A percentile compares a stretch with the other conserved stretches of the same genome.
phyloP scores from a whole-genome alignment of 2,113 vertebrate genomes.

The Pontoporia blainvillei region DNA sequence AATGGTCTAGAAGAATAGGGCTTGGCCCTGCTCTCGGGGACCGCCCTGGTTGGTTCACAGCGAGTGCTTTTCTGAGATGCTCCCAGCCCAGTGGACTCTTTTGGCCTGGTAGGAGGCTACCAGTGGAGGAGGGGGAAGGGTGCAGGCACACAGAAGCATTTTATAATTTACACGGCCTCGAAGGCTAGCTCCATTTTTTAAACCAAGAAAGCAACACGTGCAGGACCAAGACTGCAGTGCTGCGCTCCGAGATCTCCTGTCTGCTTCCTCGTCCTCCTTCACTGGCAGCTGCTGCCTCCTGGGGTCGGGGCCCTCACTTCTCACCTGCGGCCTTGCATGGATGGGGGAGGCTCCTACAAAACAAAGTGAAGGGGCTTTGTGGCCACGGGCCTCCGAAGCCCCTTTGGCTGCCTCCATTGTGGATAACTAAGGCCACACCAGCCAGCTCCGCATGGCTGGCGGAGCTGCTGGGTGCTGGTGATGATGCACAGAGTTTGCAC shows the following conservation, averaged over 20 bases:
- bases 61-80: neutral
- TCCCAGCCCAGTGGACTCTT: neutral
- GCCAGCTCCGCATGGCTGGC: rapidly evolving
- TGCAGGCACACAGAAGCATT: neutral
- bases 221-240: neutral
- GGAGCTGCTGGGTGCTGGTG: neutral
- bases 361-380: neutral
- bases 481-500: rapidly evolving
- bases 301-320: neutral
- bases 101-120: neutral
- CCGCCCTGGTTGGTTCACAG: neutral
- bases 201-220: neutral
- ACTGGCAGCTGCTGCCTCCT: neutral
- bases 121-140: neutral
- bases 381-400: neutral
- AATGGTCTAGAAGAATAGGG: neutral
- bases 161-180: rapidly evolving
- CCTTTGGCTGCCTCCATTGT: too few species aligned
- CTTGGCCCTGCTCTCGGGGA: neutral
- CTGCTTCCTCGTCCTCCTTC: neutral
- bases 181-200: too few species aligned
- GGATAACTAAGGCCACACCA: rapidly evolving
- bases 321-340: neutral
- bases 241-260: neutral
- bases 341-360: neutral